Evolutionary conservation across 92 coral and sea anemone species (phyloP).

Genomic region (Phenganax marumi): DNA sequence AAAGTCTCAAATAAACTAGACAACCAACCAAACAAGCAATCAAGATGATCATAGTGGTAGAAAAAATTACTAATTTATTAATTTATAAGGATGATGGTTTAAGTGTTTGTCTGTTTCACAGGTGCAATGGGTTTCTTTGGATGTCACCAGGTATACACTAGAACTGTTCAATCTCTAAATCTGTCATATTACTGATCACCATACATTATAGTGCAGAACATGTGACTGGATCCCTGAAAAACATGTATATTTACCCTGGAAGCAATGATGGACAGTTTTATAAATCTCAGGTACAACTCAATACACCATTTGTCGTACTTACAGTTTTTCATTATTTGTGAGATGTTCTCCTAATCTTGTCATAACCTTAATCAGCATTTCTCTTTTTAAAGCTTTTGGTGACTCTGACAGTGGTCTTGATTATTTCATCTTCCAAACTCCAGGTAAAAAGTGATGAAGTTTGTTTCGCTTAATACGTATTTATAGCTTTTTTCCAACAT

Average conservation of each 20-base stretch:
- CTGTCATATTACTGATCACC: neutral
- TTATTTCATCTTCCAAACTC: slow-evolving; percentile 56
- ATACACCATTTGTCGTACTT: neutral
- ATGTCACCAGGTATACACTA: slow-evolving; percentile 30
- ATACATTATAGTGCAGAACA: slow-evolving; percentile 68
- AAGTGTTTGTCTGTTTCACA: neutral
- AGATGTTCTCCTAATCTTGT: neutral
- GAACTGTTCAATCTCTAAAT: neutral
- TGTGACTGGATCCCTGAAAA: slow-evolving; percentile 85
- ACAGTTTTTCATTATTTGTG: neutral
- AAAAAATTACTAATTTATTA: neutral
- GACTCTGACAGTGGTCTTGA: slow-evolving; percentile 71
- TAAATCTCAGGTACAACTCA: slow-evolving; percentile 65
- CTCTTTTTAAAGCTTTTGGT: slow-evolving; percentile 70
- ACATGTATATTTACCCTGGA: slow-evolving; percentile 71
- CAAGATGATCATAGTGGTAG: neutral
- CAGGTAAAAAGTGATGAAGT: slow-evolving; percentile 31
- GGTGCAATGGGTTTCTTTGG: slow-evolving; percentile 31
- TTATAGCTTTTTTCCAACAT: too few relatives aligned
- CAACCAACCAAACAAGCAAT: neutral
- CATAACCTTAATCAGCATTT: neutral
- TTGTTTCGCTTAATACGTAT: too few relatives aligned
- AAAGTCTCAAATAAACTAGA: too few relatives aligned
- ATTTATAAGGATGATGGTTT: neutral
- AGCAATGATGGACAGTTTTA: slow-evolving; percentile 70